Evolutionary conservation across 2,888 invertebrate genomes (phyloP), one percentile per base, ranked within the genome.

Genomic region (Erebia aethiops): DNA sequence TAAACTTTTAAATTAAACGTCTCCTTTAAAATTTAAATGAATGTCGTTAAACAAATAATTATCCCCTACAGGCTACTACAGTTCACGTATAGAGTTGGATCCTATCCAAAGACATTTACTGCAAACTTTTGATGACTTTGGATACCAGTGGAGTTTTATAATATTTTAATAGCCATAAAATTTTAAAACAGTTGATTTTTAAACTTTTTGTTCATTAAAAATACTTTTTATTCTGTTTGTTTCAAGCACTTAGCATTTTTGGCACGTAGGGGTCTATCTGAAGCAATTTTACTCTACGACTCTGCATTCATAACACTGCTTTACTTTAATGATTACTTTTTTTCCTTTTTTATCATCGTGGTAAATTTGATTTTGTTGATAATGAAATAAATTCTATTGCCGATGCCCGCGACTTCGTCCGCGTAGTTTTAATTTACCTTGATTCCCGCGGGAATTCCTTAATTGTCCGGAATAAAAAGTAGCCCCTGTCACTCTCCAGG

Each of bases 41-140:
- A 63, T 54, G 67, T 67, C 62, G 54, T 67, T 67, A 58, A 58
- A 58, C 67, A 58, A 58, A 57, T 67, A 67, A 58, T 67, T 58
- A 67, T 26, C 21, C 67, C 58, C 67, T 46, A 35, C 13, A n/a
- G 65, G 67, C 26, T 49, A 67, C 57, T 58, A 49, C 67, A 46
- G 67, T 49, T 57, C 49, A 67, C 67, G 57, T 57, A 57, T n/a
- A 58, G 18, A 67, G 67, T 69, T 73, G 71, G 71, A 61, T n/a
- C 41, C 65, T 11, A 56, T 69, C 71, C 71, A 71, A 71, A 73
- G 58, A 51, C 66, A 69, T 73, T 68, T 67, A 68, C 65, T 57
- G 56, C 46, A 57, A 71, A 66, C 56, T 73, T 71, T 68, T 68
- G 65, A 73, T 66, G 68, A 71, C 68, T 58, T 68, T 51, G 16